A percentile compares a stretch with the other conserved stretches of the same genome.
These are phyloP conservation scores for Nematostella vectensis DNA, from an alignment of 92 coral and sea anemone genomes.

Conservation along the genomic window DNA sequence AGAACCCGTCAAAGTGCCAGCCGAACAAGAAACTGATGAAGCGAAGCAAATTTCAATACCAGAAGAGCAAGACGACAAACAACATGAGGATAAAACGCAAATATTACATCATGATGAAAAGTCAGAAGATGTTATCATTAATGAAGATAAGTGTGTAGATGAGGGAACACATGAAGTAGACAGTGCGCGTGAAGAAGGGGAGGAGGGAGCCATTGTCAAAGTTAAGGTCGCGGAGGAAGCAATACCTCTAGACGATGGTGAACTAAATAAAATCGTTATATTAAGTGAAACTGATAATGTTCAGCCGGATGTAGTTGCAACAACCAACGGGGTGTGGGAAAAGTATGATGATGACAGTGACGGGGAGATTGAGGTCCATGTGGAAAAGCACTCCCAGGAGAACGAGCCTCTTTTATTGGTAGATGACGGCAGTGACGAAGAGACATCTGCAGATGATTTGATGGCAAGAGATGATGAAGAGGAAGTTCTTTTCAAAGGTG, in stretches of 20 bases:
- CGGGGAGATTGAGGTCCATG: conserved; percentile 24
- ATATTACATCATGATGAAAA: too few relatives aligned
- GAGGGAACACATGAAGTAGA: background rate
- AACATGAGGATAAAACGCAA: too few relatives aligned
- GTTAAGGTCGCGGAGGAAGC: conserved; percentile 20
- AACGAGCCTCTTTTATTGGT: conserved; percentile 12
- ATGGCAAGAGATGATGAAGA: conserved; percentile 30
- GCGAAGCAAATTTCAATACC: background rate
- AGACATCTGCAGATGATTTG: conserved; percentile 21
- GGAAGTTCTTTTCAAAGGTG: conserved; percentile 19
- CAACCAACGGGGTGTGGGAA: background rate
- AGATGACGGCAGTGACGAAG: conserved; percentile 15
- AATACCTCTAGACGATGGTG: background rate
- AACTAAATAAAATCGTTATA: background rate
- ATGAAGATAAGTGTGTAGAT: background rate
- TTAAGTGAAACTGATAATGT: background rate
- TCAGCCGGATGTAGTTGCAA: background rate
- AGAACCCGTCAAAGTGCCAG: background rate
- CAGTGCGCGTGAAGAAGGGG: background rate
- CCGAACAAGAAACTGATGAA: background rate
- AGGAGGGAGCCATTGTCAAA: conserved; percentile 22
- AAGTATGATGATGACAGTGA: conserved; percentile 22
- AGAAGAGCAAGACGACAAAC: background rate
- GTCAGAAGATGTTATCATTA: background rate
- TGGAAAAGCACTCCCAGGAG: conserved; percentile 23